A percentile compares a stretch with the other conserved stretches of the same genome.
phyloP scores from a whole-genome alignment of 2,797 vertebrate species.

The Parauchenoglanis ngamensis region DNA sequence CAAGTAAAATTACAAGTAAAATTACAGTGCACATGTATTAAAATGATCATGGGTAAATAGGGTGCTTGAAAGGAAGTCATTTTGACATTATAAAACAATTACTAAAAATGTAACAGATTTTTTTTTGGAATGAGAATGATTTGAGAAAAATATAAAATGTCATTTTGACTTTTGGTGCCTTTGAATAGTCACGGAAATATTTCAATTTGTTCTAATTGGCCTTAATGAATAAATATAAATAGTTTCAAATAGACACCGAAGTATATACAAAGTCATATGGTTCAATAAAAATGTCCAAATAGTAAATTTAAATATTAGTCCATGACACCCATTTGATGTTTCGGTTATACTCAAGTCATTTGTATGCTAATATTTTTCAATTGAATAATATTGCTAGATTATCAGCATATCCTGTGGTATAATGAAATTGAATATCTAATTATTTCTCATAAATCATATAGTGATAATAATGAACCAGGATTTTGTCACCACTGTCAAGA shows the following conservation, averaged over 20 bases:
- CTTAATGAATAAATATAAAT: background rate
- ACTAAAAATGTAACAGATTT: background rate
- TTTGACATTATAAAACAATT: background rate
- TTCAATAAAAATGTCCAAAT: background rate
- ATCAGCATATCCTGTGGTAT: background rate
- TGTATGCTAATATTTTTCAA: background rate
- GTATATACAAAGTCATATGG: background rate
- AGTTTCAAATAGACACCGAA: background rate
- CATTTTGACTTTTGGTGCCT: background rate
- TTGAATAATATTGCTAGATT: background rate
- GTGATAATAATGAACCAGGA: background rate
- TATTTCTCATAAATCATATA: conserved; percentile 1
- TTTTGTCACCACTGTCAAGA: background rate
- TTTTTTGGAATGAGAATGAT: background rate
- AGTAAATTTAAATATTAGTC: background rate
- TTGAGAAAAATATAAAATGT: background rate
- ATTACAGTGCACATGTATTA: background rate
- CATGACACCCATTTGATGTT: background rate
- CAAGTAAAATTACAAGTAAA: too few relatives aligned
- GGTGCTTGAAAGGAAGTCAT: background rate
- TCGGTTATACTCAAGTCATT: background rate
- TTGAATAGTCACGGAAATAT: background rate
- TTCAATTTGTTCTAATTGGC: background rate
- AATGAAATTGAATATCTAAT: conserved; percentile 1
- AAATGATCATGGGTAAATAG: background rate